Evolutionary conservation across 2,113 vertebrate species (phyloP).

Genomic region (Neodontobutis hainanensis): DNA sequence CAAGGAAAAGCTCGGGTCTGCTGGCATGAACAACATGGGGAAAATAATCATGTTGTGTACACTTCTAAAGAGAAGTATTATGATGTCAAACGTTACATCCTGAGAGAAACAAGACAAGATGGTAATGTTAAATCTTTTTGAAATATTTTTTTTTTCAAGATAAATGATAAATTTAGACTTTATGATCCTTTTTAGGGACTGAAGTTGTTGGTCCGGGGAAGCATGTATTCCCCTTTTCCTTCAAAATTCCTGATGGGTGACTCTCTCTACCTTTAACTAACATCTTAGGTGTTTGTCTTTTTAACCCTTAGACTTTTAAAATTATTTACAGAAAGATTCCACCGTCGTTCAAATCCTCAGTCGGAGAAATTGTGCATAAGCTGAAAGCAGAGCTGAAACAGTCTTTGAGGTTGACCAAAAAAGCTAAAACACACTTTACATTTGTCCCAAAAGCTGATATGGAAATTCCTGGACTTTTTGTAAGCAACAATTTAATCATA

Average conservation of each 20-base stretch:
- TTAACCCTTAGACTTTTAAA: too few relatives aligned
- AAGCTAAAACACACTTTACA: constrained; percentile 48
- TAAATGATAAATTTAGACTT: neutral
- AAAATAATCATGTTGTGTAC: neutral
- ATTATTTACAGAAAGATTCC: constrained; percentile 59
- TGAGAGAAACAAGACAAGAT: constrained; percentile 50
- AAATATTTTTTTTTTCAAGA: neutral
- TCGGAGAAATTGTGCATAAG: constrained; percentile 63
- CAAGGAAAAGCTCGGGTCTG: constrained; percentile 60
- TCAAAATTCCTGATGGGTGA: constrained; percentile 68
- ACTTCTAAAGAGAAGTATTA: constrained; percentile 68
- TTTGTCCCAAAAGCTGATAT: constrained; percentile 66
- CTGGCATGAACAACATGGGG: constrained; percentile 52
- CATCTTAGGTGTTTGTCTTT: neutral
- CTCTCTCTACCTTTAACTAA: neutral
- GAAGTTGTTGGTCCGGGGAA: constrained; percentile 54
- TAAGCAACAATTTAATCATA: constrained; percentile 24
- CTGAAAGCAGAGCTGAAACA: constrained; percentile 65
- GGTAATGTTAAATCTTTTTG: constrained; percentile 45
- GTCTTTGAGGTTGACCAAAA: constrained; percentile 51
- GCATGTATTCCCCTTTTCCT: constrained; percentile 67
- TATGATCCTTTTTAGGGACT: constrained; percentile 37
- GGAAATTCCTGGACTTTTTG: constrained; percentile 57
- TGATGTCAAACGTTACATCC: constrained; percentile 47
- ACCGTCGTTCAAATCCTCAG: constrained; percentile 52